These are phyloP conservation scores for Acrobasis suavella DNA, from an alignment of 2,888 invertebrate species.

Conservation along the genomic window DNA sequence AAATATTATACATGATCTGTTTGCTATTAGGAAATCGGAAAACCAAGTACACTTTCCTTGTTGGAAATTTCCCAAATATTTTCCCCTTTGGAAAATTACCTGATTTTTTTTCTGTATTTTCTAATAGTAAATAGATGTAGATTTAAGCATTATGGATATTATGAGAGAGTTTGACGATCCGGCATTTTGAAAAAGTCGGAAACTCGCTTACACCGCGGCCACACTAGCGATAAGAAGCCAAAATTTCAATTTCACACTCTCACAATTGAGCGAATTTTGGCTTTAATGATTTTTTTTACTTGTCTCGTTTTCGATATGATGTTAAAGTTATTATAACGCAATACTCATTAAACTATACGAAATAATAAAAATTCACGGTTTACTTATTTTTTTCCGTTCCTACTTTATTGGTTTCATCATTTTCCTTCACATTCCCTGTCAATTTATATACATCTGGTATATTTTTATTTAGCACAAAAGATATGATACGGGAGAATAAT, in stretches of 20 bases:
- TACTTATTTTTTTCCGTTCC: too few species aligned
- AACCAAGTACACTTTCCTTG: neutral
- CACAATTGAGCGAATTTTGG: neutral
- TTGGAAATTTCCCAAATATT: neutral
- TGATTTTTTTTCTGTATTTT: neutral
- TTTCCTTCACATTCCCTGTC: too few species aligned
- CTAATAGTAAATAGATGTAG: slow-evolving; percentile 22
- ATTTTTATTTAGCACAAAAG: too few species aligned
- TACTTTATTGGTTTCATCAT: too few species aligned
- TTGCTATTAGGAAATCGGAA: slow-evolving; percentile 4
- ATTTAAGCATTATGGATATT: slow-evolving; percentile 34
- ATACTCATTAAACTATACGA: too few species aligned
- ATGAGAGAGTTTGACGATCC: slow-evolving; percentile 25
- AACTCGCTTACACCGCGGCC: slow-evolving; percentile 7
- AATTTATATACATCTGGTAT: too few species aligned
- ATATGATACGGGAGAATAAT: too few species aligned
- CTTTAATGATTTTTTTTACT: neutral
- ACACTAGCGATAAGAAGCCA: neutral
- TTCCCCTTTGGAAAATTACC: neutral
- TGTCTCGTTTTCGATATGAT: neutral
- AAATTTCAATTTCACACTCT: neutral
- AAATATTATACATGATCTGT: slow-evolving; percentile 27
- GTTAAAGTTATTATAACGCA: neutral
- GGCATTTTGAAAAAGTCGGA: slow-evolving; percentile 5
- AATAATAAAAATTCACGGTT: too few species aligned